Conservation (phyloP, 2,113 vertebrate species). For the Rhombomys opimus region DNA sequence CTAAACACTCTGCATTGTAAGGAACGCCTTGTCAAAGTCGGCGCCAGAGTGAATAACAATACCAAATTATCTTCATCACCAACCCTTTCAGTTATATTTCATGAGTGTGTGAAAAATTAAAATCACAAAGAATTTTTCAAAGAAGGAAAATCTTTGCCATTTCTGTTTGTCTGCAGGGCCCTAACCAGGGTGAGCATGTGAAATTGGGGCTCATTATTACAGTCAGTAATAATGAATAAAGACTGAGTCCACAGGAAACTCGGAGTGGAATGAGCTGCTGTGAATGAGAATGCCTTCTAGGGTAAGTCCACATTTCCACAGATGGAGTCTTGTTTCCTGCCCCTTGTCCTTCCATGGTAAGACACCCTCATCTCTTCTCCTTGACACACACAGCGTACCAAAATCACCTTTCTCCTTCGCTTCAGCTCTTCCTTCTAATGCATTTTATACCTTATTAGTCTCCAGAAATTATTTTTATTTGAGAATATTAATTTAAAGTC, state of each 20-base stretch:
- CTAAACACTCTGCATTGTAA: conserved; percentile 6
- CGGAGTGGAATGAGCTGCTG: background rate
- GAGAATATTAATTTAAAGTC: background rate
- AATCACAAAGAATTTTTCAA: conserved; percentile 68
- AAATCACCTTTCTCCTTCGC: background rate
- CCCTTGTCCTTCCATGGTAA: background rate
- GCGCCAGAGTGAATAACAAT: background rate
- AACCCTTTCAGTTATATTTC: conserved; percentile 62
- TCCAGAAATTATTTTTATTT: background rate
- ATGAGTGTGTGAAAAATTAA: conserved; percentile 71
- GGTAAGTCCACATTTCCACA: background rate
- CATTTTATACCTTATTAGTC: background rate
- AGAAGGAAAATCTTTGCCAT: conserved; percentile 54
- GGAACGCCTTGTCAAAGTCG: background rate
- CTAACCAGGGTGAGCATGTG: conserved; percentile 15
- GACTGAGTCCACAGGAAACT: conserved; percentile 20
- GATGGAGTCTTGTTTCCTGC: background rate
- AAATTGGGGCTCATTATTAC: conserved; percentile 42
- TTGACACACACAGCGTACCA: background rate
- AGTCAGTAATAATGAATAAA: conserved; percentile 50
- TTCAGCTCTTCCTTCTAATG: background rate
- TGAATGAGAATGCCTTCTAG: conserved; percentile 1
- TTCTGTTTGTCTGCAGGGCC: conserved; percentile 54
- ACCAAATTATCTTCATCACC: conserved; percentile 71
- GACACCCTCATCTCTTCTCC: background rate